A percentile compares a stretch with the other conserved stretches of the same genome.
Conservation (phyloP, 1,140 invertebrate species). For the Brevipalpus yothersi region DNA sequence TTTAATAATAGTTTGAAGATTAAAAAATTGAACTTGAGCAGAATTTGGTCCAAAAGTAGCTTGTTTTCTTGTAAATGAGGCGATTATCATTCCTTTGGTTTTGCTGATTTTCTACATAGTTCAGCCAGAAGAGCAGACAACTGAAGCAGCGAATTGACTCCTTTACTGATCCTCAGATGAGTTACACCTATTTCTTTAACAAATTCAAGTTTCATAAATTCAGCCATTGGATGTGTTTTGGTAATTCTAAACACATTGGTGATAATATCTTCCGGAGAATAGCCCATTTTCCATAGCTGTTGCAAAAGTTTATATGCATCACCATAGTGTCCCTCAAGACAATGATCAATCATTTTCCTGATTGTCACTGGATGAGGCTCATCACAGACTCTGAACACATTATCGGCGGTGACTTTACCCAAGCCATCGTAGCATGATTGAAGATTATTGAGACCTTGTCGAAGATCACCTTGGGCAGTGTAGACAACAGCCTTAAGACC, state of each 20-base stretch:
- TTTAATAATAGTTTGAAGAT: no score
- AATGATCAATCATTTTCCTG: constrained; percentile 70
- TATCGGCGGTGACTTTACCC: constrained; percentile 62
- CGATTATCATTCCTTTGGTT: background rate
- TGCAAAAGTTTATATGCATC: constrained; percentile 65
- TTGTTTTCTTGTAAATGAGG: background rate
- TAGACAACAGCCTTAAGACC: constrained; percentile 90
- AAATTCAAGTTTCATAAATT: constrained; percentile 58
- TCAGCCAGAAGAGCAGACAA: constrained; percentile 61
- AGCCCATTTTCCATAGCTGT: constrained; percentile 73
- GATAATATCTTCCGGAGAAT: constrained; percentile 87
- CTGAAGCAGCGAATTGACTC: constrained; percentile 61
- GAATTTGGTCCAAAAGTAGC: background rate
- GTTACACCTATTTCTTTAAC: constrained; percentile 79
- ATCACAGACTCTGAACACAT: constrained; percentile 99
- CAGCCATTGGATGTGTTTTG: constrained; percentile 56
- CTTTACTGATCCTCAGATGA: constrained; percentile 71
- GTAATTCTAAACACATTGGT: constrained; percentile 77
- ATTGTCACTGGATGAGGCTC: constrained; percentile 89
- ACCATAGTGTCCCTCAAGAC: constrained; percentile 48
- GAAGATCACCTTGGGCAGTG: constrained; percentile 94
- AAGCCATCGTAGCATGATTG: constrained; percentile 93
- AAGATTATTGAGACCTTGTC: constrained; percentile 87
- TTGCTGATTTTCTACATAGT: constrained; percentile 31
- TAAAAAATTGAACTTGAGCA: no score